Evolutionary conservation across 2,888 invertebrate genomes (phyloP), one percentile per base, ranked within the genome.

Genomic region (Lagria hirta): DNA sequence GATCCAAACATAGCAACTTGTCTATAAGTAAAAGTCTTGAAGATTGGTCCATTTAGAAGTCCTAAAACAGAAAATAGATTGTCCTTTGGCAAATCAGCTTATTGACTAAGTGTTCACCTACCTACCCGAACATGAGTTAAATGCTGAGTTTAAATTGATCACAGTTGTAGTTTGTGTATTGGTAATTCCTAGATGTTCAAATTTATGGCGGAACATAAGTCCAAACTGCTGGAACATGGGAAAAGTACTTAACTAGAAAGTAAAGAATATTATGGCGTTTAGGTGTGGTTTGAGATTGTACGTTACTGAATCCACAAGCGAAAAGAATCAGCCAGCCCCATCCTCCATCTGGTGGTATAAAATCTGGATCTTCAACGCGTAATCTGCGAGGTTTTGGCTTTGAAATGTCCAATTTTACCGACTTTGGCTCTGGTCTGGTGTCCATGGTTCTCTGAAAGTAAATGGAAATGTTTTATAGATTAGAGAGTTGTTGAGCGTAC

Each of bases 301-400:
- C 86, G 65, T 85, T 86, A 35, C 84, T 82, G 58, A 82, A 72
- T 54, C 86, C 86, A 30, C 82, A 82, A 3, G 85, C 86, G 3
- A 85, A 60, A 16, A 85, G 79, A 11, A 87, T 77, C 64, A 85
- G 73, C 86, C 86, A 87, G 0, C 83, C 84, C 85, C 86, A 87
- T 0, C 86, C 86, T 3, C 86, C 86, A 65, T 87, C 87, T 0
- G 86, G 87, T 1, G 86, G 80, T 27, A 78, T 69, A 57, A 84
- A 85, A 36, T 80, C 77, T 4, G 74, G 64, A 54, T 69, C 69
- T 4, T 60, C 60, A 1, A 63, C 61, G 42, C 58, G 50, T 3
- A 64, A 42, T 47, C 65, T 48, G 34, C 61, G 35, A 15, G 52
- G 57, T 65, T 68, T 74, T 45, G 68, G 43, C 37, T 47, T 48